phyloP scores from a whole-genome alignment of 64 coral and sea anemone genomes.

The Stichodactyla mertensii region DNA sequence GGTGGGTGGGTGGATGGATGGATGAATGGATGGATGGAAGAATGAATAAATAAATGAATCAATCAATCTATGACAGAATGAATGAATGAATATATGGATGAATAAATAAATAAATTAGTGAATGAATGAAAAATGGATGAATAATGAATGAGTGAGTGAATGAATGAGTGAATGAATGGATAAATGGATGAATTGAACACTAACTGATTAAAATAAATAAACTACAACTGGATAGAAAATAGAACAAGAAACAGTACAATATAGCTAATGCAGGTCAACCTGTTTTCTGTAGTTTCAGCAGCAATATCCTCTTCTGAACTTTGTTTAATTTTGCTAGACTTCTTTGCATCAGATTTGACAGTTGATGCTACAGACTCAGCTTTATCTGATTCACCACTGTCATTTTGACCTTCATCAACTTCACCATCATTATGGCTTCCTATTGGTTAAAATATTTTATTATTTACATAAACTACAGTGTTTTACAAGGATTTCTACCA shows the following conservation, averaged over 20 bases:
- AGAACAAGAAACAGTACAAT: not conserved
- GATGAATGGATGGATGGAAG: not conserved
- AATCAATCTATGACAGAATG: not conserved
- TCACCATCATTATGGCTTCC: not conserved
- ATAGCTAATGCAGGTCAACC: not conserved
- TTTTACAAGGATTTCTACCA: too few relatives aligned
- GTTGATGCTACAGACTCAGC: slow-evolving; percentile 26
- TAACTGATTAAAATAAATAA: not conserved
- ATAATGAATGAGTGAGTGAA: not conserved
- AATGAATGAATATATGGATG: not conserved
- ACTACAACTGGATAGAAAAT: not conserved
- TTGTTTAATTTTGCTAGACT: slow-evolving; percentile 7
- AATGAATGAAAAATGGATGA: not conserved
- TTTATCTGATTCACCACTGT: slow-evolving; percentile 4
- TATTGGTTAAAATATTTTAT: not conserved
- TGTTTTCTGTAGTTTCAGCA: not conserved
- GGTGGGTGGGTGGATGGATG: not conserved
- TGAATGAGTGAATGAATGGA: too few relatives aligned
- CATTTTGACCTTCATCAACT: not conserved
- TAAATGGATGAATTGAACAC: not conserved
- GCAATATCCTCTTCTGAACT: slow-evolving; percentile 1
- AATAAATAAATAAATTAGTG: not conserved
- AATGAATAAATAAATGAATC: not conserved
- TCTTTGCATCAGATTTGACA: slow-evolving; percentile 32
- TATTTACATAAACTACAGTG: too few relatives aligned